Percentiles rank a stretch among this genome's conserved stretches.
phyloP scores from a whole-genome alignment of 2,888 invertebrate genomes.

The Philereme transversata region DNA sequence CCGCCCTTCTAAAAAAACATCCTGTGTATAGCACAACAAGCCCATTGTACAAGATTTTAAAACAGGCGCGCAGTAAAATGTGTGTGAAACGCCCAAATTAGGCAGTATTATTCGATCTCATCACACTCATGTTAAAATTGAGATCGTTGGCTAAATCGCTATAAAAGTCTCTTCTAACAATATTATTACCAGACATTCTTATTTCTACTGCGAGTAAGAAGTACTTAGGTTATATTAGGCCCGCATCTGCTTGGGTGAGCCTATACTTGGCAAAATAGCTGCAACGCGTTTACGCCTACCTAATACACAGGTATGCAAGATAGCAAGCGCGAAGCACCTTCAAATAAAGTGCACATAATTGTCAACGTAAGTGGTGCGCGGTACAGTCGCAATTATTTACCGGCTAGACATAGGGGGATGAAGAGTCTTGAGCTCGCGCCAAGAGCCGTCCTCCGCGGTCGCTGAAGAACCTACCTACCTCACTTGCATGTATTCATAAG shows the following conservation, averaged over 20 bases:
- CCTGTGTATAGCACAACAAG: too few species aligned
- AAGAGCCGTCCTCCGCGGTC: constrained; percentile 59
- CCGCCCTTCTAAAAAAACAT: too few species aligned
- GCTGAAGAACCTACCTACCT: constrained; percentile 58
- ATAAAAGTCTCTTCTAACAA: not conserved
- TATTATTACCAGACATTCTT: constrained; percentile 2
- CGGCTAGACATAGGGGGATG: constrained; percentile 75
- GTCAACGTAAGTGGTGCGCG: constrained; percentile 69
- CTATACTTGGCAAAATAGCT: constrained; percentile 17
- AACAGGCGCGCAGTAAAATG: too few species aligned
- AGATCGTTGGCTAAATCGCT: not conserved
- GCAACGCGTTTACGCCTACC: constrained; percentile 16
- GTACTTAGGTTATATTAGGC: constrained; percentile 14
- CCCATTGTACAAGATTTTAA: too few species aligned
- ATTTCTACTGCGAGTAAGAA: not conserved
- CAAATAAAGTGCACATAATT: constrained; percentile 77
- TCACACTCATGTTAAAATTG: too few species aligned
- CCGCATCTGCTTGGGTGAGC: constrained; percentile 2
- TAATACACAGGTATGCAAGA: constrained; percentile 33
- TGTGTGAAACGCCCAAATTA: too few species aligned
- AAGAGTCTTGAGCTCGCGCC: constrained; percentile 70
- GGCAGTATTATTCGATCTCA: not conserved
- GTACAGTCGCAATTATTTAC: constrained; percentile 77
- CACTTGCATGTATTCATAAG: constrained; percentile 58
- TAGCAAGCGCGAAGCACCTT: constrained; percentile 54